Conservation (phyloP, 1,140 invertebrate species). For the Pachyrhynchus sulphureomaculatus region DNA sequence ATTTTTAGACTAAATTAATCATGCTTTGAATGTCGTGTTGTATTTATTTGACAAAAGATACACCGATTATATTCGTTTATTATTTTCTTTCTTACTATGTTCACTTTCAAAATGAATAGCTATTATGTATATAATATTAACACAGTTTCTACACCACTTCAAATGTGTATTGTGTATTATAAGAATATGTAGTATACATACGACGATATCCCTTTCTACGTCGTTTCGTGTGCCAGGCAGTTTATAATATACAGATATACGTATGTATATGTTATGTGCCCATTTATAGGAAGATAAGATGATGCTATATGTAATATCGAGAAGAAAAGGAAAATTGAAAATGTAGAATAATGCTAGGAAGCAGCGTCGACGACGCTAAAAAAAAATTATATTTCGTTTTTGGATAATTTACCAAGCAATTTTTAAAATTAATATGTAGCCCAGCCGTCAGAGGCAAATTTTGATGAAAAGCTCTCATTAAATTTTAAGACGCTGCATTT, state of each 20-base stretch:
- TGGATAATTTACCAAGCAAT: background rate
- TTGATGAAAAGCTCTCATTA: too few species aligned
- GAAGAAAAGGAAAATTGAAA: background rate
- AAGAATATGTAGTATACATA: background rate
- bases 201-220: background rate
- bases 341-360: background rate
- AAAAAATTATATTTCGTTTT: background rate
- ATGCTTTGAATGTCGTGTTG: too few species aligned
- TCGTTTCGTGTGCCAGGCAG: background rate
- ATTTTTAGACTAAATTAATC: too few species aligned
- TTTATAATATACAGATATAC: background rate
- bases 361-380: background rate
- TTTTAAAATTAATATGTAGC: constrained; percentile 1
- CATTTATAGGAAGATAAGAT: background rate
- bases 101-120: too few species aligned
- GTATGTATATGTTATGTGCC: background rate
- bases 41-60: too few species aligned
- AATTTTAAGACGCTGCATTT: too few species aligned
- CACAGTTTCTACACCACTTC: too few species aligned
- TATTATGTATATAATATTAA: too few species aligned
- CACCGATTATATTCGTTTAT: too few species aligned
- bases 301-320: background rate
- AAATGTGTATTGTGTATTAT: too few species aligned
- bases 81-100: too few species aligned
- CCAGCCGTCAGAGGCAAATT: too few species aligned